A percentile compares a stretch with the other conserved stretches of the same genome.
Conservation (phyloP, 1,140 invertebrate species). For the Paralvinella palmiformis region DNA sequence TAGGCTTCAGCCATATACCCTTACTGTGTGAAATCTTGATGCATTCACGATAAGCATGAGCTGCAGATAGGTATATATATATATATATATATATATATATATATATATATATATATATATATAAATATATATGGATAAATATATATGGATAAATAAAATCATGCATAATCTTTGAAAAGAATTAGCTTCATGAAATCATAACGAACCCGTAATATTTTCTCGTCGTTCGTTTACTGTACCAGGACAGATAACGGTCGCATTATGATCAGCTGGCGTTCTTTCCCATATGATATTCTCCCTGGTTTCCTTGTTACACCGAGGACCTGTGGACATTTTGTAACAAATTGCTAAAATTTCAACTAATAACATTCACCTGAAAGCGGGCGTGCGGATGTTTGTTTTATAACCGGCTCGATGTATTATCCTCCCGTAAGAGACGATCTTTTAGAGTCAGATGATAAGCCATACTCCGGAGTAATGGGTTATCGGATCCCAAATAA, state of each 20-base stretch:
- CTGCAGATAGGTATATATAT: not conserved
- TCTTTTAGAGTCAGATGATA: too few species aligned
- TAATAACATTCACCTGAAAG: too few species aligned
- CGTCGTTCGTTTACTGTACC: slow-evolving; percentile 3
- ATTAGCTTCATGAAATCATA: not conserved
- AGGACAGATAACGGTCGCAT: slow-evolving; percentile 35
- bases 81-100: not conserved
- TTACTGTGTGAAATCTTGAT: too few species aligned
- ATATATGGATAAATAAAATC: slow-evolving; percentile 17
- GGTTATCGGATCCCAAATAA: too few species aligned
- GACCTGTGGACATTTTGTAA: not conserved
- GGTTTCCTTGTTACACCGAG: slow-evolving; percentile 18
- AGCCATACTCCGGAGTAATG: too few species aligned
- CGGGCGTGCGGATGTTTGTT: too few species aligned
- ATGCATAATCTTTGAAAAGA: slow-evolving; percentile 6
- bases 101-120: slow-evolving; percentile 7
- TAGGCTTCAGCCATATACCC: too few species aligned
- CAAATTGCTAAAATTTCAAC: too few species aligned
- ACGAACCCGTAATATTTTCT: not conserved
- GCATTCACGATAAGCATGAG: not conserved
- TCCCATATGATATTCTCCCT: slow-evolving; percentile 44
- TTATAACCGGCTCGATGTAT: too few species aligned
- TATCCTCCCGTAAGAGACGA: too few species aligned
- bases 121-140: slow-evolving; percentile 16
- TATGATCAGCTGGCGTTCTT: slow-evolving; percentile 33